Percentiles rank a stretch among this genome's conserved stretches.
phyloP scores from a whole-genome alignment of 2,113 vertebrate genomes.

The Trematomus loennbergii region DNA sequence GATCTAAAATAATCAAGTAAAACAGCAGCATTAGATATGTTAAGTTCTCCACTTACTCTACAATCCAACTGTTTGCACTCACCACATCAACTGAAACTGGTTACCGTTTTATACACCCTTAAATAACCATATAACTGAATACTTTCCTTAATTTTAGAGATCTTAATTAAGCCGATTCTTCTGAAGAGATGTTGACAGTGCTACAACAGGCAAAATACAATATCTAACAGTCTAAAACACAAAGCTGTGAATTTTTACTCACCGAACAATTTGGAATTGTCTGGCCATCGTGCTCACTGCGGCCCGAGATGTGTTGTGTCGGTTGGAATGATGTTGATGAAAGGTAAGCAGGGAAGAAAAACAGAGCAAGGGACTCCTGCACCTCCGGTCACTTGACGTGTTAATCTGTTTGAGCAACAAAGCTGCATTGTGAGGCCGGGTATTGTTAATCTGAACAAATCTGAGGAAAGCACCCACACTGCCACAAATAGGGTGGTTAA shows the following conservation, averaged over 20 bases:
- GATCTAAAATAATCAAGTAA: conserved; percentile 30
- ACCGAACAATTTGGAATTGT: conserved; percentile 7
- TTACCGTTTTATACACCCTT: not conserved
- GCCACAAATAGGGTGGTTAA: conserved; percentile 46
- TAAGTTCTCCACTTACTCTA: not conserved
- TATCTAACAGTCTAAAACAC: not conserved
- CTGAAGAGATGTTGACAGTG: not conserved
- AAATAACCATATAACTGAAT: not conserved
- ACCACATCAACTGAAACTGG: not conserved
- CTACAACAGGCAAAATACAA: not conserved
- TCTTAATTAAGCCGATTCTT: not conserved
- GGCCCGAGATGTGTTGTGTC: conserved; percentile 39
- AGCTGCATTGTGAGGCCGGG: conserved; percentile 82
- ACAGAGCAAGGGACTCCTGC: conserved; percentile 60
- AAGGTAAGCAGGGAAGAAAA: conserved; percentile 61
- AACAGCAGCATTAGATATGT: not conserved
- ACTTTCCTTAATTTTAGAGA: not conserved
- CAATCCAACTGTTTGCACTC: not conserved
- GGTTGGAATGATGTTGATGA: conserved; percentile 54
- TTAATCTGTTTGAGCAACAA: conserved; percentile 85
- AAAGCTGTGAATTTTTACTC: conserved; percentile 23
- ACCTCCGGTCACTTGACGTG: conserved; percentile 86
- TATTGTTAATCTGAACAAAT: conserved; percentile 81
- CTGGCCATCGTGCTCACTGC: conserved; percentile 51
- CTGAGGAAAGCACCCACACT: conserved; percentile 52